Evolutionary conservation across 2,797 vertebrate species (phyloP), one percentile per base, ranked within the genome.

Genomic region (Pogonophryne albipinna): DNA sequence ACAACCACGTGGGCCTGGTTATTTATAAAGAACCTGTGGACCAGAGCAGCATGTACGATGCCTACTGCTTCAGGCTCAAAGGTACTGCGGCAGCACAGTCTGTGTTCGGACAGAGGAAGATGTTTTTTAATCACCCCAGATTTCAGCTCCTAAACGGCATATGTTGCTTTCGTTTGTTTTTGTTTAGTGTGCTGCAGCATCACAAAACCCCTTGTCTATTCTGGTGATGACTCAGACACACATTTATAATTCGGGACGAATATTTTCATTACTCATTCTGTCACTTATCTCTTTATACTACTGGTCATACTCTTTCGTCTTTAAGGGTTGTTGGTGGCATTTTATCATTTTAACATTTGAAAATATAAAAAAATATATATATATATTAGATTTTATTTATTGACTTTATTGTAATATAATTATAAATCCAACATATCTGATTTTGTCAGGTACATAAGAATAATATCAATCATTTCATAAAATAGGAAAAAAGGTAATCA

Each of bases 61-160:
- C 97, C 0, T 99, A 96, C 91, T 99, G 98, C 93, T 98, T 96
- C 92, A 94, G 96, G 1, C 79, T 93, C 63, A 93, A 83, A 94
- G 98, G 98, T 98, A 89, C 73, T 11, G 4, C 0, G 0, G 53
- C 66, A 51, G 10, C 19, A 14, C 49, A 27, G 10, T 12, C 1
- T 68, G 20, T 19, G n/a, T 56, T 23, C 23, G 59, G 49, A 74
- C n/a, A 38, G n/a, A 58, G 6, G 11, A 34, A 44, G 61, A 50
- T n/a, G 20, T 38, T 59, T 20, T 20, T 50, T 34, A 9, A n/a
- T 59, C 47, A 42, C 11, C 67, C 14, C 11, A 47, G n/a, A 45
- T 5, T 42, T 50, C 50, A 52, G 34, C 10, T 51, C 6, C 27
- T 59, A n/a, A 19, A 20, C 4, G 20, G 55, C 14, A 1, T 23